Percentiles rank a stretch among this genome's conserved stretches.
Conservation (phyloP, 2,113 vertebrate species). For the Erythrocercus mccallii region DNA sequence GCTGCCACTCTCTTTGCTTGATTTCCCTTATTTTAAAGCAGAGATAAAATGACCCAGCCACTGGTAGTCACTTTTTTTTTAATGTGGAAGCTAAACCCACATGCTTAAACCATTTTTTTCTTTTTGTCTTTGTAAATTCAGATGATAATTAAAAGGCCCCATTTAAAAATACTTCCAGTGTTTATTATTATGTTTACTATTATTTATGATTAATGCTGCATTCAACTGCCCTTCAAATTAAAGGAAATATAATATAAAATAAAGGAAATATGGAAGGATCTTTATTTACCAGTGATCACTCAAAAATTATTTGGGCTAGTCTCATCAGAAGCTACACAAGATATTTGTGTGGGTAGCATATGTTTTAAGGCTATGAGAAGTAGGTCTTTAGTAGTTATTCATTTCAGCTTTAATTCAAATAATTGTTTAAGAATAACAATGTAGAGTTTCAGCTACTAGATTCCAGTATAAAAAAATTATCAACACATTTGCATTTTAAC, state of each 20-base stretch:
- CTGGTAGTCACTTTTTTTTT: not conserved
- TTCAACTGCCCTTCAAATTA: not conserved
- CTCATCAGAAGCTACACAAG: not conserved
- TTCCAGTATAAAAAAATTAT: not conserved
- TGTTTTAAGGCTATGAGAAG: not conserved
- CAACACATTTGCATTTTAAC: not conserved
- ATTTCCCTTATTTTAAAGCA: not conserved
- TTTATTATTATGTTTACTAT: not conserved
- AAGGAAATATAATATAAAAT: not conserved
- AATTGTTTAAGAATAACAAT: not conserved
- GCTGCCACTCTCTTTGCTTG: constrained; percentile 13
- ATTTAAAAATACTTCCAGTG: not conserved
- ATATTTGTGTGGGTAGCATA: not conserved
- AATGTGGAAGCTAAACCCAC: not conserved
- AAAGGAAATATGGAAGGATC: not conserved
- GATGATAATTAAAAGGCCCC: not conserved
- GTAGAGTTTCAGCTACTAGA: not conserved
- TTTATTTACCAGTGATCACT: not conserved
- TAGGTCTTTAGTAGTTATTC: not conserved
- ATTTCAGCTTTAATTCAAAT: not conserved
- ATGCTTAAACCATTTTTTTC: not conserved
- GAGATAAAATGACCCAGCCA: not conserved
- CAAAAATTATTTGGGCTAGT: not conserved
- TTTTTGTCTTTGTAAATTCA: not conserved
- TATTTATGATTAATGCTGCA: not conserved